phyloP scores from a whole-genome alignment of 1,140 invertebrate species.

The Cyrtorhinus lividipennis region DNA sequence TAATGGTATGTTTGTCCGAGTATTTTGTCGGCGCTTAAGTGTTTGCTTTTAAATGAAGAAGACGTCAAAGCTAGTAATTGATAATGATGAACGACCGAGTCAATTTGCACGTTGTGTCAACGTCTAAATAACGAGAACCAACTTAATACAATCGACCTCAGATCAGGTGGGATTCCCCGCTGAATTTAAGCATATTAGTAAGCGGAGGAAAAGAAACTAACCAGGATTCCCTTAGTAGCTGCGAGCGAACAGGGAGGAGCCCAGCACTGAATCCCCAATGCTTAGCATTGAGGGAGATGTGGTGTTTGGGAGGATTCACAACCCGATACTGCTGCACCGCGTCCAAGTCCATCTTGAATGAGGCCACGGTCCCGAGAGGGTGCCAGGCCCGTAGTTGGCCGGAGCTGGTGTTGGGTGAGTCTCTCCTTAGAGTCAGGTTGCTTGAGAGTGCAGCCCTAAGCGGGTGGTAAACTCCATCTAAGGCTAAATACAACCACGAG shows the following conservation, averaged over 20 bases:
- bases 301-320: constrained; percentile 43
- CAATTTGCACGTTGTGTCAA: not conserved
- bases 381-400: constrained; percentile 49
- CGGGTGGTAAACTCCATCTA: constrained; percentile 71
- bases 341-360: constrained; percentile 53
- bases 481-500: constrained; percentile 70
- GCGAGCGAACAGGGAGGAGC: constrained; percentile 68
- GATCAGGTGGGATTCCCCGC: constrained; percentile 56
- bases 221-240: constrained; percentile 72
- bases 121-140: not conserved
- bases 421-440: constrained; percentile 62
- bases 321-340: constrained; percentile 34
- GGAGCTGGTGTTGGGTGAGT: constrained; percentile 35
- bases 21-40: too few relatives aligned
- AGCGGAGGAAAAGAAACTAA: constrained; percentile 88
- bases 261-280: constrained; percentile 43
- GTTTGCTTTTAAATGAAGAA: too few relatives aligned
- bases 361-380: constrained; percentile 47
- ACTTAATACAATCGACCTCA: constrained; percentile 37
- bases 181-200: constrained; percentile 80
- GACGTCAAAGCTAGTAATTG: not conserved
- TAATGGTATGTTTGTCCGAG: too few relatives aligned
- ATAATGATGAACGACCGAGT: not conserved
- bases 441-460: constrained; percentile 73
- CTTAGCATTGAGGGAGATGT: constrained; percentile 40